Evolutionary conservation across 1,140 invertebrate species (phyloP).

Genomic region (Oreohelix idahoensis): DNA sequence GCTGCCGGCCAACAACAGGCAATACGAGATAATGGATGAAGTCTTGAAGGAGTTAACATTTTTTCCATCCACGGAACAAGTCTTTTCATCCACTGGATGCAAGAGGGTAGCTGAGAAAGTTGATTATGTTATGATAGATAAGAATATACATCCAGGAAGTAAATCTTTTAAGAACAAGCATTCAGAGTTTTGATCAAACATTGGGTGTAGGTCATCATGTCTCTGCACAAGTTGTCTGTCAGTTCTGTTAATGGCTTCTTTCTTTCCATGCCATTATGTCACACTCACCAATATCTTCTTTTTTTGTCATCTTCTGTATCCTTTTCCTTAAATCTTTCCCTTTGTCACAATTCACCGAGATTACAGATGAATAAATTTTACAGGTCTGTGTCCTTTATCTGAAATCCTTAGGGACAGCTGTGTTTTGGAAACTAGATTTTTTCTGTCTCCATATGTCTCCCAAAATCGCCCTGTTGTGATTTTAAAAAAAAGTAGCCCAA

Average conservation of each 20-base stretch:
- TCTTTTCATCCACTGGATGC: slow-evolving; percentile 58
- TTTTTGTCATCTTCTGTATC: not conserved
- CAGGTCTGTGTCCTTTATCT: too few relatives aligned
- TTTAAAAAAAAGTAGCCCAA: too few relatives aligned
- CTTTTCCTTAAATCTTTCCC: not conserved
- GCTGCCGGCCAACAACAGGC: slow-evolving; percentile 30
- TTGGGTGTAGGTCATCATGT: too few relatives aligned
- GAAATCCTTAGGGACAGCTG: too few relatives aligned
- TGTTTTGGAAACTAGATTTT: too few relatives aligned
- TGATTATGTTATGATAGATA: slow-evolving; percentile 47
- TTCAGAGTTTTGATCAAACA: not conserved
- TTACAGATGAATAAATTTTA: too few relatives aligned
- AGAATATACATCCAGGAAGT: not conserved
- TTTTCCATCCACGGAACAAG: slow-evolving; percentile 43
- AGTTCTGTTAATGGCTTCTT: too few relatives aligned
- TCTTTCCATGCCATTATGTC: not conserved
- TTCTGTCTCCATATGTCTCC: too few relatives aligned
- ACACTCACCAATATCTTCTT: not conserved
- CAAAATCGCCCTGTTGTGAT: too few relatives aligned
- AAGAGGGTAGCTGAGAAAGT: slow-evolving; percentile 60
- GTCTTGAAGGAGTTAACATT: slow-evolving; percentile 52
- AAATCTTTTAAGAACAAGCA: not conserved
- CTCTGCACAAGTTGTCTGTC: too few relatives aligned
- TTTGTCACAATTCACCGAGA: not conserved
- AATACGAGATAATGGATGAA: slow-evolving; percentile 43